Conservation (phyloP, 2,888 invertebrate genomes). For the Aporophyla lueneburgensis region DNA sequence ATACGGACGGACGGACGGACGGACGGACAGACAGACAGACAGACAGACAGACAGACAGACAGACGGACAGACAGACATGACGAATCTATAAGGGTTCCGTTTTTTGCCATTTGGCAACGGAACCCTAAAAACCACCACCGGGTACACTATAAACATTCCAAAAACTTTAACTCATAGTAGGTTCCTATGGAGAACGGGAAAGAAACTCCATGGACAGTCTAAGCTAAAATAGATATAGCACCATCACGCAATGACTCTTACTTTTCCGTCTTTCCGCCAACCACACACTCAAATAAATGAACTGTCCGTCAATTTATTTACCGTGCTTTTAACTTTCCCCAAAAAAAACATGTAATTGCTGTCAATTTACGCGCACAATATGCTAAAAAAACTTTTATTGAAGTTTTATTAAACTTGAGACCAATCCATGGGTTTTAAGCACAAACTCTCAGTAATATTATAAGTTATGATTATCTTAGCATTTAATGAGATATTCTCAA, state of each 20-base stretch:
- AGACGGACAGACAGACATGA: no score
- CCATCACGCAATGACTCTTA: slow-evolving; percentile 36
- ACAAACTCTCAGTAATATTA: background rate
- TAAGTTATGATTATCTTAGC: slow-evolving; percentile 16
- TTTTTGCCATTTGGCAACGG: no score
- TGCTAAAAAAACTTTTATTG: background rate
- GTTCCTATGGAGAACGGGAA: no score
- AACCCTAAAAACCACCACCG: no score
- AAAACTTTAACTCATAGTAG: background rate
- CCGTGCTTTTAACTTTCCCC: slow-evolving; percentile 57
- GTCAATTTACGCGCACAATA: slow-evolving; percentile 21
- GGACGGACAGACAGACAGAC: no score
- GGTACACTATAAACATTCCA: background rate
- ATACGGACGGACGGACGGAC: no score
- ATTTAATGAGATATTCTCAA: slow-evolving; percentile 20
- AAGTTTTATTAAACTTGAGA: background rate
- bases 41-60: no score
- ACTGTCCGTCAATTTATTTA: slow-evolving; percentile 12
- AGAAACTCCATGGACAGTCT: background rate
- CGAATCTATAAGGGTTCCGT: no score
- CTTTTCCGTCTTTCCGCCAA: slow-evolving; percentile 5
- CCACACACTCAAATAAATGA: slow-evolving; percentile 30
- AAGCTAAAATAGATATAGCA: slow-evolving; percentile 14
- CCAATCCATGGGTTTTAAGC: background rate
- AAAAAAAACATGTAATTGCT: slow-evolving; percentile 35